Conservation (phyloP, 2,797 vertebrate genomes). For the Staurois parvus region DNA sequence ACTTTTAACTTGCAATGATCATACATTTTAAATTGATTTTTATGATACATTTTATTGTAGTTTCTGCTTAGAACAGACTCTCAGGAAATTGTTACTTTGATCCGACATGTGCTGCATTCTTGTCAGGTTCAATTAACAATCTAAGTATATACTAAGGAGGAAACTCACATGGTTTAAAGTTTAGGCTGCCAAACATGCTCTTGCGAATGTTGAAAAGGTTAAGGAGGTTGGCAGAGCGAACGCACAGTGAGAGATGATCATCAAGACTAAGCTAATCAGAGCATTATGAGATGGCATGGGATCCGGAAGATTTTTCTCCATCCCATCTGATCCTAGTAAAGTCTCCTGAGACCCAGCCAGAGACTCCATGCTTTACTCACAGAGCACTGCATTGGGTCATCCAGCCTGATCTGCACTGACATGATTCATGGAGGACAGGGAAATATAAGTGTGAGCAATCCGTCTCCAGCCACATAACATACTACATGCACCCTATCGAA, state of each 20-base stretch:
- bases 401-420: not conserved
- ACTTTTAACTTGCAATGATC: not conserved
- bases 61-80: not conserved
- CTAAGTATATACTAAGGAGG: conserved; percentile 3
- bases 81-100: conserved; percentile 4
- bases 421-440: conserved; percentile 7
- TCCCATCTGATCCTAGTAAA: conserved; percentile 49
- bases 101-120: not conserved
- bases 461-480: conserved; percentile 10
- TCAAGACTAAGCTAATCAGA: conserved; percentile 40
- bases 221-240: conserved; percentile 35
- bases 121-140: conserved; percentile 13
- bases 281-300: conserved; percentile 45
- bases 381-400: not conserved
- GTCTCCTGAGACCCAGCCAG: conserved; percentile 10
- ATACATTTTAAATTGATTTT: no score
- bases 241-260: conserved; percentile 9
- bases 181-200: not conserved
- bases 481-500: conserved; percentile 10
- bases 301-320: conserved; percentile 22
- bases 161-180: conserved; percentile 1
- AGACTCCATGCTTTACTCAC: not conserved
- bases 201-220: conserved; percentile 43
- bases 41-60: not conserved
- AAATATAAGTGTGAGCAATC: conserved; percentile 27